Percentiles rank a stretch among this genome's conserved stretches.
Conservation (phyloP, 2,113 vertebrate genomes). For the Calonectris borealis region DNA sequence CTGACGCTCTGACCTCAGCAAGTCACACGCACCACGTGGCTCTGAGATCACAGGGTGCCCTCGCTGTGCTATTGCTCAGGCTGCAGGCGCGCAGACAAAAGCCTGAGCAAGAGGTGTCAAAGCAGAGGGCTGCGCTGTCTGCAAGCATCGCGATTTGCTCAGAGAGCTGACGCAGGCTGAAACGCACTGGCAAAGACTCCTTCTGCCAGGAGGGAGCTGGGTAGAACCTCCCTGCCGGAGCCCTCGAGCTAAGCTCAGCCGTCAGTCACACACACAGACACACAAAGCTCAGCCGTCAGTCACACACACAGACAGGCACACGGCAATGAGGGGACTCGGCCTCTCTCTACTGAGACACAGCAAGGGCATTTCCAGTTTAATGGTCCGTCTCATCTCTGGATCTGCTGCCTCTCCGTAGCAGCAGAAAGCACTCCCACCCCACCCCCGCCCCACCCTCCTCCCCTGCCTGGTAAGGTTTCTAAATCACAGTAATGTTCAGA, state of each 20-base stretch:
- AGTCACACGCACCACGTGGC: neutral
- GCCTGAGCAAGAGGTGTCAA: neutral
- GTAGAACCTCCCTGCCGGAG: neutral
- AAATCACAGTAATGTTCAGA: slow-evolving; percentile 61
- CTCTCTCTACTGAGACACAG: slow-evolving; percentile 40
- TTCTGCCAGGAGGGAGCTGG: neutral
- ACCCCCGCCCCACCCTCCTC: neutral
- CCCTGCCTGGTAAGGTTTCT: slow-evolving; percentile 25
- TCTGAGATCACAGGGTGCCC: neutral
- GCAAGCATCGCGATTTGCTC: neutral
- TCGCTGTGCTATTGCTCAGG: neutral
- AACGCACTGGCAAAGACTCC: neutral
- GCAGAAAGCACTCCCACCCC: neutral
- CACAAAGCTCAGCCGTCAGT: neutral
- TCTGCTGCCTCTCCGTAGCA: slow-evolving; percentile 8
- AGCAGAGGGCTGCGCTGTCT: neutral
- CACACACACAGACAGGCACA: neutral
- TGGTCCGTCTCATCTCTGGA: slow-evolving; percentile 30
- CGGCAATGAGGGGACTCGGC: neutral
- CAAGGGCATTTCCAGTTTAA: slow-evolving; percentile 62
- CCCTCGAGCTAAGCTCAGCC: neutral
- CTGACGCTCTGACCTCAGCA: neutral
- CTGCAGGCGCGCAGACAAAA: neutral
- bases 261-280: neutral
- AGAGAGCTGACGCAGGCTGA: neutral